These are phyloP conservation scores for Plagodis pulveraria DNA, from an alignment of 2,888 invertebrate genomes.

Conservation along the genomic window DNA sequence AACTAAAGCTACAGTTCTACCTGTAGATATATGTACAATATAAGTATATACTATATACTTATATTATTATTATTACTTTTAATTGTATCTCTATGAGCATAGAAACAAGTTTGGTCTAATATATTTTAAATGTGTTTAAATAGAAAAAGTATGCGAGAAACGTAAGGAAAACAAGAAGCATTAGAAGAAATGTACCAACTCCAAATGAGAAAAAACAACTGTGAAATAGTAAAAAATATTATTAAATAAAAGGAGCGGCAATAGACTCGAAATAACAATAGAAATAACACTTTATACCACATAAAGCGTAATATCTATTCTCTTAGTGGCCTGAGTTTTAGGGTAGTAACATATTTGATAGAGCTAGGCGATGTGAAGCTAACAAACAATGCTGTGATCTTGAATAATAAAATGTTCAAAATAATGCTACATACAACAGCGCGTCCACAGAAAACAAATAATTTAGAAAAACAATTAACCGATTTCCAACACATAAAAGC, in stretches of 20 bases:
- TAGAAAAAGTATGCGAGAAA: background rate
- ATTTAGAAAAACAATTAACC: too few species aligned
- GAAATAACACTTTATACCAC: conserved; percentile 16
- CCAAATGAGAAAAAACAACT: conserved; percentile 16
- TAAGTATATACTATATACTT: too few species aligned
- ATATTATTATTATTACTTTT: too few species aligned
- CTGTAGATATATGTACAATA: too few species aligned
- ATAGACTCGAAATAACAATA: conserved; percentile 23
- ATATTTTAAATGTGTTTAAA: too few species aligned
- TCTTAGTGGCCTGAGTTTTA: background rate
- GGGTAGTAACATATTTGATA: background rate
- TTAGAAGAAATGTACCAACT: background rate
- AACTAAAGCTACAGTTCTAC: too few species aligned
- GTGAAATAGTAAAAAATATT: conserved; percentile 22
- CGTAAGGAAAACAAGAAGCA: background rate
- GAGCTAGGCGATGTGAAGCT: background rate
- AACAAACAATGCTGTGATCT: too few species aligned
- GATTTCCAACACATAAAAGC: too few species aligned
- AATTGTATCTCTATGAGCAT: too few species aligned
- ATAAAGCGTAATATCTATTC: background rate
- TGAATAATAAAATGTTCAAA: background rate
- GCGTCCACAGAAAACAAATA: too few species aligned
- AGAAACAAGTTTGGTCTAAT: too few species aligned
- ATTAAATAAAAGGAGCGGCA: conserved; percentile 16
- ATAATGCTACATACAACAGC: too few species aligned